A percentile compares a stretch with the other conserved stretches of the same genome.
Conservation (phyloP, 2,888 invertebrate species). For the Caenorhabditis japonica region DNA sequence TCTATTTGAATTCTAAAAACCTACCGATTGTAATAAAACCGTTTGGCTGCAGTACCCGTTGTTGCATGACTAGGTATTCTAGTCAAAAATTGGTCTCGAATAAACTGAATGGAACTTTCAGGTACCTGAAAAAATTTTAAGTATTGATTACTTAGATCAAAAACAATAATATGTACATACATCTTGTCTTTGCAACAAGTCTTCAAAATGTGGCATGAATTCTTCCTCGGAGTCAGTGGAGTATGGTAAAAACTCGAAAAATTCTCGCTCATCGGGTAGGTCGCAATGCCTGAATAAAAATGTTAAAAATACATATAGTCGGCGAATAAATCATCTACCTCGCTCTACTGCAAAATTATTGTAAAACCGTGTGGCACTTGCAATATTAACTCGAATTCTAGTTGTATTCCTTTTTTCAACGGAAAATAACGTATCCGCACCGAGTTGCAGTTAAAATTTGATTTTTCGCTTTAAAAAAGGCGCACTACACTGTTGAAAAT, state of each 20-base stretch:
- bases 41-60: slow-evolving; percentile 18
- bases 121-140: slow-evolving; percentile 38
- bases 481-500: too few species aligned
- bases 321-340: too few species aligned
- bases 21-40: slow-evolving; percentile 28
- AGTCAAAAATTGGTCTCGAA: slow-evolving; percentile 13
- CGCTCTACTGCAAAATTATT: too few species aligned
- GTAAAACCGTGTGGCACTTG: too few species aligned
- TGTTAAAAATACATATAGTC: too few species aligned
- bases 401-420: too few species aligned
- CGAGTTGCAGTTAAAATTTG: too few species aligned
- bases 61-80: slow-evolving; percentile 28
- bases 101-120: slow-evolving; percentile 14
- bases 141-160: background rate
- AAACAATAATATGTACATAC: background rate
- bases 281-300: slow-evolving; percentile 44
- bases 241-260: slow-evolving; percentile 50
- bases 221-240: slow-evolving; percentile 43
- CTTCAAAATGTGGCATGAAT: slow-evolving; percentile 38
- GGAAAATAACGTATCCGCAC: too few species aligned
- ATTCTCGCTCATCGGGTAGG: slow-evolving; percentile 34
- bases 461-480: too few species aligned
- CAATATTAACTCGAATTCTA: too few species aligned
- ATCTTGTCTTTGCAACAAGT: slow-evolving; percentile 33
- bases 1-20: background rate